Evolutionary conservation across 2,888 invertebrate genomes (phyloP).

Genomic region (Colletes collaris): DNA sequence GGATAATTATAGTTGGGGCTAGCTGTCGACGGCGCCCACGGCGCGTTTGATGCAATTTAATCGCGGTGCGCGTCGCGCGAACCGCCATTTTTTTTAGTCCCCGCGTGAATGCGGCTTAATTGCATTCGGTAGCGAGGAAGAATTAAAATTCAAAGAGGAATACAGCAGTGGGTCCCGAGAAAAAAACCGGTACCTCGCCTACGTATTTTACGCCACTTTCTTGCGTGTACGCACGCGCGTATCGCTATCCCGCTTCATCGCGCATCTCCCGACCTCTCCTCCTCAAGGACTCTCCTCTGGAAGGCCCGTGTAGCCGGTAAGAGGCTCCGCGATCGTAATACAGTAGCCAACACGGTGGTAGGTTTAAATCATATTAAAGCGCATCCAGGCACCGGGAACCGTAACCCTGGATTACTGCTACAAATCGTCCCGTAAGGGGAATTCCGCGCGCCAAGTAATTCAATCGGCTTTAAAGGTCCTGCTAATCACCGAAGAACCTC

Average conservation of each 20-base stretch:
- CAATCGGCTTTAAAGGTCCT: conserved; percentile 53
- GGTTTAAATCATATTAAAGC: conserved; percentile 78
- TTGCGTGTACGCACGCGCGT: conserved; percentile 64
- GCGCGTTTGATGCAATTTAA: conserved; percentile 16
- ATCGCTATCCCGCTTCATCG: conserved; percentile 47
- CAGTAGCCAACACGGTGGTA: conserved; percentile 73
- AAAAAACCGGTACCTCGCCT: conserved; percentile 65
- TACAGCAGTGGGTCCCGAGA: conserved; percentile 31
- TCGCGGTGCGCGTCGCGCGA: conserved; percentile 10
- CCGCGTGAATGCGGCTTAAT: conserved; percentile 42
- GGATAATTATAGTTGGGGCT: conserved; percentile 4
- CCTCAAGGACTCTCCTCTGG: conserved; percentile 61
- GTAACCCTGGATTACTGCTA: conserved; percentile 68
- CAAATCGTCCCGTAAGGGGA: conserved; percentile 49
- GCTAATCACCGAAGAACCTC: conserved; percentile 31
- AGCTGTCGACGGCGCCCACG: conserved; percentile 22
- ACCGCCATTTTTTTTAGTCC: neutral
- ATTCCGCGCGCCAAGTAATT: conserved; percentile 53
- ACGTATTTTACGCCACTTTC: conserved; percentile 69
- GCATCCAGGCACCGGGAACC: conserved; percentile 64
- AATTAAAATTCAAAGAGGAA: conserved; percentile 65
- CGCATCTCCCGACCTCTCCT: conserved; percentile 33
- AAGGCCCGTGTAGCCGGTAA: conserved; percentile 51
- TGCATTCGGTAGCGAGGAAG: conserved; percentile 47
- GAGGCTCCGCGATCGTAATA: conserved; percentile 70